Base-by-base conservation (phyloP, 2,797 vertebrate species). In the Neoniphon sammara region DNA sequence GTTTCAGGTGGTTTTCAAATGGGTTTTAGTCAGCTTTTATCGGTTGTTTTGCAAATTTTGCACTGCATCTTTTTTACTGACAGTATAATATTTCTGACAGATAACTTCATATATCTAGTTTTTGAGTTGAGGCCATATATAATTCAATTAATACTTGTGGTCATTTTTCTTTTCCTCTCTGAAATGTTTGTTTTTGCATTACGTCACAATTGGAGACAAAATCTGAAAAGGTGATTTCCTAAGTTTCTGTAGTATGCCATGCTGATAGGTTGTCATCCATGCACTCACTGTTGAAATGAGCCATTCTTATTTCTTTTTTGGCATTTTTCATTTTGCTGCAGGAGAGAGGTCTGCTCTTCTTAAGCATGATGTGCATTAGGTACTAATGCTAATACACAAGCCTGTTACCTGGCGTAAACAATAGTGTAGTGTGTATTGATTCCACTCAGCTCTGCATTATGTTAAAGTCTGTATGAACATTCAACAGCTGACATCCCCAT, bases 161-260 rank as follows among this genome's bases (percentile, higher is more conserved):
- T 89, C 70, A 81, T 82, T 81, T 85, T 75, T 53, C 66, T 75
- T 87, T 78, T 81, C 70, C 70, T 85, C 68, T 68, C 57, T 44
- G 62, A 27, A 23, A 56, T 54, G 25, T 44, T 81, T 66, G 72
- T 91, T 86, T 87, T 84, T 89, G 85, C 89, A 85, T 90, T 87
- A 60, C 86, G 68, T 91, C 85, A 83, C 72, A 86, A 87, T 85
- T 90, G 89, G 88, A 93, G 93, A 86, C 88, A 64, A 93, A 94
- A 88, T 91, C 89, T 85, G 88, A 92, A 92, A 93, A 94, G 91
- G 92, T 93, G 92, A 94, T 87, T 90, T 87, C 21, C 11, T 84
- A 78, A 75, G 67, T 89, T 83, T 67, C 74, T 84, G 34, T 68
- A 77, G 71, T 79, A 42, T 75, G 56, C 78, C 78, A 86, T 88